Evolutionary conservation across 1,140 invertebrate species (phyloP).

Genomic region (Whitmania pigra): DNA sequence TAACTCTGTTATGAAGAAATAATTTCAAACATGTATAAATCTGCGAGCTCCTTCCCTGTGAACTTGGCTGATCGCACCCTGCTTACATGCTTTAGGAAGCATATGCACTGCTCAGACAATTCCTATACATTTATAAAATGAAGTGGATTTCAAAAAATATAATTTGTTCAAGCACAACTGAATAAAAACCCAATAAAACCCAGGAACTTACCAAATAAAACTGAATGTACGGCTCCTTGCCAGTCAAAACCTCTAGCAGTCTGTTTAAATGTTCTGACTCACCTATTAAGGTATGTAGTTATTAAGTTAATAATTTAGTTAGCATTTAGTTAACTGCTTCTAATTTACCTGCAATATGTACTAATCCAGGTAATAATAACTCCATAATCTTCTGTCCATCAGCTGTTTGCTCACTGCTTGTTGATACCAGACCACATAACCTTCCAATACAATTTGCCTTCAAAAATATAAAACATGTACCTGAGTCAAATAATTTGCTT

Average conservation of each 20-base stretch:
- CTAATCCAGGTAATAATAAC: not conserved
- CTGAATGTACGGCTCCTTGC: constrained; percentile 72
- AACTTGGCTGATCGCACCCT: constrained; percentile 67
- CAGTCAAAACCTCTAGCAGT: constrained; percentile 76
- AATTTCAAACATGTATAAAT: constrained; percentile 60
- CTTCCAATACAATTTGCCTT: not conserved
- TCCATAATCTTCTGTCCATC: not conserved
- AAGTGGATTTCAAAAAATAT: not conserved
- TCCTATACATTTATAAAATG: constrained; percentile 48
- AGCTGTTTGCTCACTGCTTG: not conserved
- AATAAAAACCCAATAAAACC: not conserved
- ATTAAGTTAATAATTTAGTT: constrained; percentile 21
- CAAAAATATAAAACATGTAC: too few relatives aligned
- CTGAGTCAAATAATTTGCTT: too few relatives aligned
- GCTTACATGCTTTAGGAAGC: constrained; percentile 88
- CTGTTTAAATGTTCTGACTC: constrained; percentile 63
- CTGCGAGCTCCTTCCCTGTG: constrained; percentile 74
- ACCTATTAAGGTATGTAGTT: constrained; percentile 35
- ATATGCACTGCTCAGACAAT: constrained; percentile 82
- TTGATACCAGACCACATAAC: not conserved
- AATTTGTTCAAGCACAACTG: not conserved
- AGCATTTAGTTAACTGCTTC: not conserved
- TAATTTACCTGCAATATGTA: constrained; percentile 8
- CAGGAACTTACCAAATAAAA: constrained; percentile 59
- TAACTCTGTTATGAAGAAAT: constrained; percentile 11